Percentiles rank a stretch among this genome's conserved stretches.
These are phyloP conservation scores for Centropristis striata DNA, from an alignment of 2,113 vertebrate genomes.

Conservation along the genomic window DNA sequence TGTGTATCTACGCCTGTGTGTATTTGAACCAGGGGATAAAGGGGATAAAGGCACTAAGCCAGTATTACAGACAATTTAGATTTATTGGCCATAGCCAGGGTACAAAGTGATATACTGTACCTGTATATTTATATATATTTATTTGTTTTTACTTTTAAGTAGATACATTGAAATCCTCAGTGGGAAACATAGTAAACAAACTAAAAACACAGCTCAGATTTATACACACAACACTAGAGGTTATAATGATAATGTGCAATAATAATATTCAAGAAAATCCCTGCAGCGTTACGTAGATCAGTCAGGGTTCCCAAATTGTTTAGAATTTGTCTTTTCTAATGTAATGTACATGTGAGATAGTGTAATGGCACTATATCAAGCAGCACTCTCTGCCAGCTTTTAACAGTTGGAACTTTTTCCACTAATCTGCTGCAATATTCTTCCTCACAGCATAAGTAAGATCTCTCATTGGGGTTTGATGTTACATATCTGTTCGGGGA, in stretches of 20 bases:
- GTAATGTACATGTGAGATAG: constrained; percentile 1
- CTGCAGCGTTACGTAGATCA: not conserved
- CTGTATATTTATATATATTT: not conserved
- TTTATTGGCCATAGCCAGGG: not conserved
- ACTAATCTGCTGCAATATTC: constrained; percentile 1
- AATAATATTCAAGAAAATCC: too few relatives aligned
- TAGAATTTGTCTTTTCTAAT: constrained; percentile 7
- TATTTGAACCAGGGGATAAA: constrained; percentile 44
- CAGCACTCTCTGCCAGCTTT: too few relatives aligned
- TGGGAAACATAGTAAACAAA: too few relatives aligned
- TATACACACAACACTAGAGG: too few relatives aligned
- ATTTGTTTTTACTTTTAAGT: not conserved
- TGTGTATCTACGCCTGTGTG: constrained; percentile 46
- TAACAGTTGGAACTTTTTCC: constrained; percentile 5
- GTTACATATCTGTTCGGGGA: not conserved
- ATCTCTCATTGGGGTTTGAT: not conserved
- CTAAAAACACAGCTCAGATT: too few relatives aligned
- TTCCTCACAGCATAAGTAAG: not conserved
- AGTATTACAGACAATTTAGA: constrained; percentile 26
- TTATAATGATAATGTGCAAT: too few relatives aligned
- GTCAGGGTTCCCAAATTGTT: not conserved
- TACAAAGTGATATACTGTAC: constrained; percentile 17
- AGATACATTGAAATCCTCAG: too few relatives aligned
- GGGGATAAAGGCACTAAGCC: constrained; percentile 41
- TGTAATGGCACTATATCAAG: not conserved